Evolutionary conservation across 2,113 vertebrate species (phyloP).

Genomic region (Petaurus breviceps): DNA sequence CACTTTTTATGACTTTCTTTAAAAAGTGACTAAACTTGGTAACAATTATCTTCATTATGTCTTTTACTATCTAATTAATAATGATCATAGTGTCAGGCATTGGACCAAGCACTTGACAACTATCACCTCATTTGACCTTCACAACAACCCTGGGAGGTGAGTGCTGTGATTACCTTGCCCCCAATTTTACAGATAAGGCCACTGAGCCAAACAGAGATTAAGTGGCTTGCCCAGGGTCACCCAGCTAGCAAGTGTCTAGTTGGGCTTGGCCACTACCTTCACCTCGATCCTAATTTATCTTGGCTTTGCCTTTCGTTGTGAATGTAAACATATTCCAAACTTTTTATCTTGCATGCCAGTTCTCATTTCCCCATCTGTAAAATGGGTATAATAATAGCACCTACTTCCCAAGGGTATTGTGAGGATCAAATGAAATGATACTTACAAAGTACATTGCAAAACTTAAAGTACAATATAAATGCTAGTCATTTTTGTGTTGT

Average conservation of each 20-base stretch:
- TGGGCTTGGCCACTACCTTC: not conserved
- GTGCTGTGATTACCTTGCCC: no score
- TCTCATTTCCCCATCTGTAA: not conserved
- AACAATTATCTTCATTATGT: slow-evolving; percentile 15
- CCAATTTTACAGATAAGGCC: no score
- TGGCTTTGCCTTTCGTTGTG: not conserved
- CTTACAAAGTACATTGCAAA: no score
- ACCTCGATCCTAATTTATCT: not conserved
- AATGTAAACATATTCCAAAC: not conserved
- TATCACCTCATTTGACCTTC: no score
- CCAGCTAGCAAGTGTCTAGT: not conserved
- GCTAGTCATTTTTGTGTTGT: no score
- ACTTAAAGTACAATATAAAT: no score
- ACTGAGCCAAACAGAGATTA: no score
- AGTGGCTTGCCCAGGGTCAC: no score
- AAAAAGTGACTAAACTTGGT: not conserved
- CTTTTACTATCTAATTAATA: not conserved
- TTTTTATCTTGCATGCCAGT: slow-evolving; percentile 1
- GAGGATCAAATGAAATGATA: no score
- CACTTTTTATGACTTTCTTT: not conserved
- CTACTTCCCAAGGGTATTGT: no score
- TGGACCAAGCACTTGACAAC: not conserved
- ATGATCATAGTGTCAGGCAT: not conserved
- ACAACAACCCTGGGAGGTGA: no score
- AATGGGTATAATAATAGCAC: no score